Base-by-base conservation (phyloP, 2,113 vertebrate genomes). In the Chaetorhynchus papuensis region DNA sequence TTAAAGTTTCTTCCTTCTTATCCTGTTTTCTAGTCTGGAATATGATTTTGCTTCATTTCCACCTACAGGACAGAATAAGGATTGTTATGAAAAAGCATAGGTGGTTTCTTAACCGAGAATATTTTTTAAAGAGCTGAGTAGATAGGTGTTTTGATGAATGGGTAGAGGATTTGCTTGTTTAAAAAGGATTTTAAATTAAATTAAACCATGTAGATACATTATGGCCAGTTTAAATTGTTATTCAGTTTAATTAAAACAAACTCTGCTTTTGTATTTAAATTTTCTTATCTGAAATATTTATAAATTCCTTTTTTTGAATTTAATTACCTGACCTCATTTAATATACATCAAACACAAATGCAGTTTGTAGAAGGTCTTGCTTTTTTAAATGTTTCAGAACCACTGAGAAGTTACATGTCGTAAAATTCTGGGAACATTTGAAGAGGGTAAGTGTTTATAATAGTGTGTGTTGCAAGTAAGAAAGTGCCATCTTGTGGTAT, bases 401-500 rank as follows among this genome's bases (percentile, higher is more conserved):
- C 96, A 94, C 90, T 94, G 94, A 86, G 75, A 95, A 90, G 70
- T 93, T 95, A 79, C 45, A 31, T 95, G 96, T 96, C 21, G 45
- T 97, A 93, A 97, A 97, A 95, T 95, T 96, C 90, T 95, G 96
- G 97, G 90, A 97, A 89, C 93, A 96, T 98, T 97, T 96, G 97
- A 86, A 97, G 97, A 97, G 96, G 97, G 90, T 97, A 97, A 89
- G 89, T 96, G 96, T 98, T 98, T 98, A 97, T 98, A 97, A 92
- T 93, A 66, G 78, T 96, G 95, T 96, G 93, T 98, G 97, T 98
- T 42, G 88, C 97, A 97, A 98, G 98, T 97, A 96, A 98, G 97
- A 98, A 98, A 97, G 97, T 98, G 98, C 98, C 98, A 98, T 98
- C 98, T 98, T 98, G 98, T 98, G 98, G 97, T 98, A 97, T 98